Conservation (phyloP, 1,140 invertebrate genomes). For the Danaus plexippus region DNA sequence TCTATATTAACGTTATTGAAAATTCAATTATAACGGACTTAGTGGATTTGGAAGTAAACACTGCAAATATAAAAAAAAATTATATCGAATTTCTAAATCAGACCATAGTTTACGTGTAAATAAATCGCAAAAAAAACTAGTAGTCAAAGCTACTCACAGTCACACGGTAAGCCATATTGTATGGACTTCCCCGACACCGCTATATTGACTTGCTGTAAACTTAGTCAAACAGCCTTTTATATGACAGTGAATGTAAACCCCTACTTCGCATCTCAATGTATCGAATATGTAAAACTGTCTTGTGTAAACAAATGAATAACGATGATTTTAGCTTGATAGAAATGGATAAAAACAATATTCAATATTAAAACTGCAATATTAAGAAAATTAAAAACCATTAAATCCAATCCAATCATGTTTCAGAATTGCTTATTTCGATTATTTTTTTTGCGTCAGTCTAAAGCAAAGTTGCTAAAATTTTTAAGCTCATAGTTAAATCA, state of each 20-base stretch:
- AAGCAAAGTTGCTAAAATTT: background rate
- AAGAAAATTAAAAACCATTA: too few relatives aligned
- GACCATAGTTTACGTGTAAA: too few relatives aligned
- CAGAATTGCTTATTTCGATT: too few relatives aligned
- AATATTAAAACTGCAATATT: conserved; percentile 7
- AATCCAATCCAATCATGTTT: too few relatives aligned
- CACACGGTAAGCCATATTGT: conserved; percentile 50
- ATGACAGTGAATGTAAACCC: conserved; percentile 58
- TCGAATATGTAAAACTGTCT: conserved; percentile 15
- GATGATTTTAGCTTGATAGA: too few relatives aligned
- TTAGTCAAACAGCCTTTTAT: conserved; percentile 41
- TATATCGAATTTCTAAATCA: too few relatives aligned
- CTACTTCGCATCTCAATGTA: conserved; percentile 24
- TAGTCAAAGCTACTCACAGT: conserved; percentile 42
- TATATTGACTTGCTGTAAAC: conserved; percentile 19
- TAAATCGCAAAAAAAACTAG: background rate
- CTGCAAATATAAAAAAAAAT: too few relatives aligned
- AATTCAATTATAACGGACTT: too few relatives aligned
- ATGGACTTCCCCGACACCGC: conserved; percentile 25
- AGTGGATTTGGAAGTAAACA: too few relatives aligned
- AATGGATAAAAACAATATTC: background rate
- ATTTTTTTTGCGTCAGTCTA: too few relatives aligned
- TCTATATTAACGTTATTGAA: too few relatives aligned
- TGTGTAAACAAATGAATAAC: conserved; percentile 7
- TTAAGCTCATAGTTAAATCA: background rate